phyloP scores from a whole-genome alignment of 2,797 vertebrate genomes.

The Potorous gilbertii region DNA sequence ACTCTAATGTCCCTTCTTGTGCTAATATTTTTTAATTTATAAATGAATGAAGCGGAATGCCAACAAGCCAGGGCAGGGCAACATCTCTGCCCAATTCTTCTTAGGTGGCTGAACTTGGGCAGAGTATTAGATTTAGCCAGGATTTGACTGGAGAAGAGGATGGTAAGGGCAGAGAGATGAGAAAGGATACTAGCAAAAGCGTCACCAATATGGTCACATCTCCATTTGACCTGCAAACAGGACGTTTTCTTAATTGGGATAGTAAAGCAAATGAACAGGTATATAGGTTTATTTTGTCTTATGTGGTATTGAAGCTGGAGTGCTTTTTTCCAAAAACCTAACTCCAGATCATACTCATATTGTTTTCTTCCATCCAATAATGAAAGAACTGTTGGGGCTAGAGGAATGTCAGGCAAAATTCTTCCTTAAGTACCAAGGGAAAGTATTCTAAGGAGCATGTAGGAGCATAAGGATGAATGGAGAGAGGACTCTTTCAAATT shows the following conservation, averaged over 20 bases:
- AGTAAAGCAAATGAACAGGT: background rate
- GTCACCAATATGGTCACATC: background rate
- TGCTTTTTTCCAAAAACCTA: conserved; percentile 43
- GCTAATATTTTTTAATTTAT: background rate
- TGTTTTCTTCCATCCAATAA: conserved; percentile 44
- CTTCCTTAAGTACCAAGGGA: conserved; percentile 48
- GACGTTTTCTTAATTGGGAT: background rate
- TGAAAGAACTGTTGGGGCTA: conserved; percentile 30
- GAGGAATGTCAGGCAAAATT: conserved; percentile 56
- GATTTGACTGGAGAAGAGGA: conserved; percentile 44
- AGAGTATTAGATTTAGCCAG: conserved; percentile 21
- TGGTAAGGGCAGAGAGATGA: background rate
- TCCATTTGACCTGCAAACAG: conserved; percentile 42
- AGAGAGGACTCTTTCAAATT: background rate
- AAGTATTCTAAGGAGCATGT: conserved; percentile 13
- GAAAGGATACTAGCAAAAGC: background rate
- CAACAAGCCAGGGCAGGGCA: background rate
- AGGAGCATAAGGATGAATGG: background rate
- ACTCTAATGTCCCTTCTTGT: background rate
- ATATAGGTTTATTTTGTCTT: conserved; percentile 19
- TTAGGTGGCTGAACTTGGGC: background rate
- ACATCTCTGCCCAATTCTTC: background rate
- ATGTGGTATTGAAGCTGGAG: conserved; percentile 1
- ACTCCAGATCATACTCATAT: conserved; percentile 6
- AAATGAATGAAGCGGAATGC: background rate